Conservation (phyloP, 1,140 invertebrate species). For the Acyrthosiphon pisum region DNA sequence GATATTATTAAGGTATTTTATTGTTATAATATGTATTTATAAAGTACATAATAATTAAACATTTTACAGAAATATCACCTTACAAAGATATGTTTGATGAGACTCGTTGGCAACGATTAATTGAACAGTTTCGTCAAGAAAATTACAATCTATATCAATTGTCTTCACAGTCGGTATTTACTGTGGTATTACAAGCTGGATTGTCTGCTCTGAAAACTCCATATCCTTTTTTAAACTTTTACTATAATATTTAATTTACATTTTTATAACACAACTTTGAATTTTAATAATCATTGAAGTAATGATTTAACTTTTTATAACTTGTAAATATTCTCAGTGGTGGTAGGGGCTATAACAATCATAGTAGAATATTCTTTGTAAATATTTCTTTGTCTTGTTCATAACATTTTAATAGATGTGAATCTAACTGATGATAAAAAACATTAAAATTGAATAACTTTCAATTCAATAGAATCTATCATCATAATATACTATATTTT, state of each 20-base stretch:
- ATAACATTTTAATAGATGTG: neutral
- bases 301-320: neutral
- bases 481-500: no score
- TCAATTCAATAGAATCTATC: no score
- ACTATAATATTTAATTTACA: neutral
- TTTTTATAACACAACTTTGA: neutral
- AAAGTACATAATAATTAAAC: neutral
- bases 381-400: no score
- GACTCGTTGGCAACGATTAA: conserved; percentile 80
- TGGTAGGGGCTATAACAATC: neutral
- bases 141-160: conserved; percentile 94
- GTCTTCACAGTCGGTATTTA: conserved; percentile 88
- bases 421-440: neutral
- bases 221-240: conserved; percentile 65
- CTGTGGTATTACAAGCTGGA: conserved; percentile 89
- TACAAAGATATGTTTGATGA: conserved; percentile 76
- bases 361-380: neutral
- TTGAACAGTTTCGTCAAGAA: conserved; percentile 90
- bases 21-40: neutral
- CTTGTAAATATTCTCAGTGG: neutral
- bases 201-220: conserved; percentile 95
- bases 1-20: neutral
- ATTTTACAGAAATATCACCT: conserved; percentile 65
- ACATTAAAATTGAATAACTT: neutral
- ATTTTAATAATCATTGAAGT: neutral